Evolutionary conservation across 1,140 invertebrate genomes (phyloP).

Genomic region (Acromyrmex echinatior): DNA sequence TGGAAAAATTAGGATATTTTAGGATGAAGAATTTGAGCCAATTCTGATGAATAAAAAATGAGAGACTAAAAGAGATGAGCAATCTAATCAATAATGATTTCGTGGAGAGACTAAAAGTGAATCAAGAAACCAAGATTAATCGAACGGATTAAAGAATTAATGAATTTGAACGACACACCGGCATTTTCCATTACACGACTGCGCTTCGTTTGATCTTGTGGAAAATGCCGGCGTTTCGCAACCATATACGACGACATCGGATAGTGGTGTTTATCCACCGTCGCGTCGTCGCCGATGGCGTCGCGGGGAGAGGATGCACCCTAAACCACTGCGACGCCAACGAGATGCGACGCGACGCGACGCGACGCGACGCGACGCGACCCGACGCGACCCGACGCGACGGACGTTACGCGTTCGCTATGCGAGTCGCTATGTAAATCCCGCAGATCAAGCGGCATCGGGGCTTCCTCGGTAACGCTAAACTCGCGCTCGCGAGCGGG

Average conservation of each 20-base stretch:
- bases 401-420: background rate
- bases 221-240: constrained; percentile 22
- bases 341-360: background rate
- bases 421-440: constrained; percentile 11
- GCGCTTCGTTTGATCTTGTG: background rate
- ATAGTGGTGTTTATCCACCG: constrained; percentile 28
- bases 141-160: background rate
- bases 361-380: background rate
- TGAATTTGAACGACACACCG: background rate
- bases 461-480: constrained; percentile 43
- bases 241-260: constrained; percentile 7
- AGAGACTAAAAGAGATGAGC: too few species aligned
- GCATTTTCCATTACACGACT: background rate
- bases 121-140: background rate
- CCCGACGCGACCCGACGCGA: constrained; percentile 2
- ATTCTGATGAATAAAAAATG: too few species aligned
- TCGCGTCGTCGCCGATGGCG: constrained; percentile 16
- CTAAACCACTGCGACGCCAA: constrained; percentile 19
- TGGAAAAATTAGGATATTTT: too few species aligned
- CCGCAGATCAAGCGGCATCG: constrained; percentile 43
- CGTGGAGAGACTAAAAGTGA: too few species aligned
- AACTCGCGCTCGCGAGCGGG: constrained; percentile 67
- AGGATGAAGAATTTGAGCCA: too few species aligned
- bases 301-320: background rate
- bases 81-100: too few species aligned